Evolutionary conservation across 1,140 invertebrate species (phyloP).

Genomic region (Frieseomelitta varia): DNA sequence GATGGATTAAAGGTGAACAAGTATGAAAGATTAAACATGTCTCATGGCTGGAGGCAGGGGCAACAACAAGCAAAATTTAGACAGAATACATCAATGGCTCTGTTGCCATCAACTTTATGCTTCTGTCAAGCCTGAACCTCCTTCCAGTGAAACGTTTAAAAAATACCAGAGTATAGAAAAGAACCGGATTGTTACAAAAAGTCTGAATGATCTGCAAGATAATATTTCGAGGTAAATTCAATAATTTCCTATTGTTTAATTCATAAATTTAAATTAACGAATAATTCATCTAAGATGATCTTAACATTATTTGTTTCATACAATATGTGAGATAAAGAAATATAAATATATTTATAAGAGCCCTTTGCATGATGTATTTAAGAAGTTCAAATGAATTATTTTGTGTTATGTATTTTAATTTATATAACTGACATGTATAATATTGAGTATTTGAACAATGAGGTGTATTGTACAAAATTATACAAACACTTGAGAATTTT

Average conservation of each 20-base stretch:
- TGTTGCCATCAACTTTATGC: slow-evolving; percentile 64
- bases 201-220: slow-evolving; percentile 69
- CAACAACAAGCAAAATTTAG: slow-evolving; percentile 74
- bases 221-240: slow-evolving; percentile 75
- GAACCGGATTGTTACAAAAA: slow-evolving; percentile 65
- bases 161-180: slow-evolving; percentile 66
- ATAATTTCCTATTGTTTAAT: neutral
- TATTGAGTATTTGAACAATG: slow-evolving; percentile 5
- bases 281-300: neutral
- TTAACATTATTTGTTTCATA: neutral
- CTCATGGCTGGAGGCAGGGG: slow-evolving; percentile 79
- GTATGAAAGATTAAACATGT: slow-evolving; percentile 77
- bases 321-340: slow-evolving; percentile 1
- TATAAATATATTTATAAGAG: slow-evolving; percentile 9
- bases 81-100: slow-evolving; percentile 68
- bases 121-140: slow-evolving; percentile 56
- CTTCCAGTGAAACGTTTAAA: slow-evolving; percentile 68
- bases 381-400: neutral
- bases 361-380: slow-evolving; percentile 15
- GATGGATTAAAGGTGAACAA: slow-evolving; percentile 72
- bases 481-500: slow-evolving; percentile 7
- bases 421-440: slow-evolving; percentile 28
- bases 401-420: slow-evolving; percentile 9
- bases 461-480: slow-evolving; percentile 27
- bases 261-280: neutral